Conservation (phyloP, 2,888 invertebrate species). For the Liopterus haemorrhoidalis region DNA sequence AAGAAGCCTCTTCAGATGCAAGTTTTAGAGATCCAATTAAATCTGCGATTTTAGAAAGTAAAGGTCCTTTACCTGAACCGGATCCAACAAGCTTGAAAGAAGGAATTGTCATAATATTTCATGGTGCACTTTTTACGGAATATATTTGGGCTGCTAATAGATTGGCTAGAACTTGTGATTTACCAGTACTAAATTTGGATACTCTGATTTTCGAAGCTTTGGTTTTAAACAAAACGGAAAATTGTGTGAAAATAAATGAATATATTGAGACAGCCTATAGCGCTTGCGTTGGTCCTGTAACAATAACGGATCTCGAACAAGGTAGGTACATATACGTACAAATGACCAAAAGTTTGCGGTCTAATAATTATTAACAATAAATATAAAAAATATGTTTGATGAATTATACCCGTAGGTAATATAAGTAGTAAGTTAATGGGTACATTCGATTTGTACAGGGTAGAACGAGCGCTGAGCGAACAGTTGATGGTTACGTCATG, state of each 20-base stretch:
- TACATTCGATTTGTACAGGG: too few species aligned
- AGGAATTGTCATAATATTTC: slow-evolving; percentile 45
- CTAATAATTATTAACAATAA: too few species aligned
- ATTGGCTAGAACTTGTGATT: slow-evolving; percentile 44
- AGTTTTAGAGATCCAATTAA: slow-evolving; percentile 38
- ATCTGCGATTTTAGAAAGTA: slow-evolving; percentile 32
- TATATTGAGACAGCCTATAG: slow-evolving; percentile 34
- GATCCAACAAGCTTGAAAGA: slow-evolving; percentile 30
- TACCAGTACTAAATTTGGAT: slow-evolving; percentile 51
- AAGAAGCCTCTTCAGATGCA: too few species aligned
- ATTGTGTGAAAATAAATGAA: slow-evolving; percentile 36
- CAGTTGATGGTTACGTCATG: too few species aligned
- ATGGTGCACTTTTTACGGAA: slow-evolving; percentile 44
- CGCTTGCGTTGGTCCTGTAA: slow-evolving; percentile 32
- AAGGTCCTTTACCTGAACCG: slow-evolving; percentile 8
- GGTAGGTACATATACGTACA: slow-evolving; percentile 25
- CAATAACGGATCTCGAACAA: slow-evolving; percentile 26
- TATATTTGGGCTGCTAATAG: slow-evolving; percentile 38
- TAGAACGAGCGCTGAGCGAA: too few species aligned
- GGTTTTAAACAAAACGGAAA: slow-evolving; percentile 30
- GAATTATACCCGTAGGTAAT: too few species aligned
- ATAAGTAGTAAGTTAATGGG: too few species aligned
- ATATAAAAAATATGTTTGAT: too few species aligned
- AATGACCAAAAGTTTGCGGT: neutral
- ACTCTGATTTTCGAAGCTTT: slow-evolving; percentile 49